Evolutionary conservation across 1,140 invertebrate species (phyloP), one percentile per base, ranked within the genome.

Genomic region (Liolophura sinensis): DNA sequence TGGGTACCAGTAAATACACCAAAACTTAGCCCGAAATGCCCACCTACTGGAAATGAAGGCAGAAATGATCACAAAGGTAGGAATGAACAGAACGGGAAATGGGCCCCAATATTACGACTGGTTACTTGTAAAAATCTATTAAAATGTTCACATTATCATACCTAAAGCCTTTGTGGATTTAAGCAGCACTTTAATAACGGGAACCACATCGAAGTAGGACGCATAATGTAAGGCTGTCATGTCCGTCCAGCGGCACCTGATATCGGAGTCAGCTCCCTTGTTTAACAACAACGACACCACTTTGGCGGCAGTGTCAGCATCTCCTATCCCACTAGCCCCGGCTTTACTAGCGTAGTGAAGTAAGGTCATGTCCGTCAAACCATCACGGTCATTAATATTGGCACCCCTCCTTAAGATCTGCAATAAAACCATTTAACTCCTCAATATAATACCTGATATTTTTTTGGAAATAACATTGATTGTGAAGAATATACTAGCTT

Each of bases 191-290:
- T 84, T 80, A 16, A 88, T 75, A 7, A 87, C 85, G 59, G 84
- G 80, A 16, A 86, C 83, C 22, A 87, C 86, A 81, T 88, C 87
- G 75, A 88, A 88, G 72, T 87, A 88, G 6, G 86, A 84, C 24
- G 87, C 87, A 77, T 88, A 88, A 75, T 88, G 88, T 46, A 88
- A 72, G 24, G 87, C 84, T 49, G 86, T 85, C 87, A 88, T 88
- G 67, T 87, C 84, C 31, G 87, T 88, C 87, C 87, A 88, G n/a
- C 86, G 73, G 72, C 87, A 88, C 59, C 87, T 71, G 49, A 86
- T 82, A 67, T 84, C 80, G 16, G 85, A 74, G 78, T 88, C 85
- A 18, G 87, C 87, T 9, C 86, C 87, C 64, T 79, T 76, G 16
- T 79, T 74, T 22, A 88, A 58, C 9, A 88, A 74, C 59, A 82